Conservation (phyloP, 1,140 invertebrate species). For the Calycopis cecrops region DNA sequence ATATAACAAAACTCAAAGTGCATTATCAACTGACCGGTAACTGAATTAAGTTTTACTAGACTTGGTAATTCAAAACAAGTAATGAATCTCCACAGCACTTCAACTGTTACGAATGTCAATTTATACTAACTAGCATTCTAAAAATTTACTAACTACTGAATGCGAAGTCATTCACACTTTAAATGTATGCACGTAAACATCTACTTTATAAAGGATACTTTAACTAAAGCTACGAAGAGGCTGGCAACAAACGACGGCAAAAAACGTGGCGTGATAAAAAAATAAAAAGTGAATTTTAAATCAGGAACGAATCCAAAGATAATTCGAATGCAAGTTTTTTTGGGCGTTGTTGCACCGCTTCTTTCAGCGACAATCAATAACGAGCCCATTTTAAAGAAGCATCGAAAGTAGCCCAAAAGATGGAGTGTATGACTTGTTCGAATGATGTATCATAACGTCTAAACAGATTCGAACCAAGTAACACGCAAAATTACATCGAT, state of each 20-base stretch:
- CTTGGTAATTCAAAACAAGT: not conserved
- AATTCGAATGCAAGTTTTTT: too few species aligned
- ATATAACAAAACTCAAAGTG: constrained; percentile 42
- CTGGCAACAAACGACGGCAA: constrained; percentile 39
- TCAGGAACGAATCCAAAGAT: not conserved
- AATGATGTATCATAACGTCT: too few species aligned
- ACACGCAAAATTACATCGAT: too few species aligned
- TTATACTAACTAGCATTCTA: constrained; percentile 73
- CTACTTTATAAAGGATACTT: constrained; percentile 64
- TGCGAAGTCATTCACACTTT: constrained; percentile 58
- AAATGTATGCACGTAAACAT: constrained; percentile 63
- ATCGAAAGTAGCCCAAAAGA: too few species aligned
- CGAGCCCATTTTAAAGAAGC: too few species aligned
- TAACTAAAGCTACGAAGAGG: constrained; percentile 59
- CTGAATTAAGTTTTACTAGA: constrained; percentile 19
- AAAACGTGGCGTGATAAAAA: constrained; percentile 7
- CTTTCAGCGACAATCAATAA: too few species aligned
- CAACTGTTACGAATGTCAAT: constrained; percentile 53
- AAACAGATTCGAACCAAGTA: too few species aligned
- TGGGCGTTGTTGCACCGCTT: too few species aligned
- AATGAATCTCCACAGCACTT: constrained; percentile 34
- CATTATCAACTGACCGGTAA: constrained; percentile 56
- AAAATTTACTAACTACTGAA: constrained; percentile 71
- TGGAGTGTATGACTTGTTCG: too few species aligned
- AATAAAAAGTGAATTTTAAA: not conserved